A percentile compares a stretch with the other conserved stretches of the same genome.
Conservation (phyloP, 1,140 invertebrate species). For the Drosophila sproati region DNA sequence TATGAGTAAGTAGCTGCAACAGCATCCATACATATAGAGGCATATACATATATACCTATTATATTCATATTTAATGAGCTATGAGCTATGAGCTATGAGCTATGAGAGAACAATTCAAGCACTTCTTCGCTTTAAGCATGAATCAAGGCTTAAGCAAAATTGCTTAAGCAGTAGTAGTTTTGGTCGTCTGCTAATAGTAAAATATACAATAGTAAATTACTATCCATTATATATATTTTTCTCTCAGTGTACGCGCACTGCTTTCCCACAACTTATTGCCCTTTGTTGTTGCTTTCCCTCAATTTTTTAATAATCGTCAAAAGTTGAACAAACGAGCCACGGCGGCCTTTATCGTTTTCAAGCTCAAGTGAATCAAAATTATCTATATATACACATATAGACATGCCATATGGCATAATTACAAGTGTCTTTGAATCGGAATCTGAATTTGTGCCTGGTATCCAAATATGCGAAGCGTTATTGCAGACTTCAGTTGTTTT, state of each 20-base stretch:
- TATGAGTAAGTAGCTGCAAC: conserved; percentile 20
- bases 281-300: conserved; percentile 8
- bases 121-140: no score
- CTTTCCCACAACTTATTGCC: not conserved
- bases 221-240: no score
- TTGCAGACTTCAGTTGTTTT: not conserved
- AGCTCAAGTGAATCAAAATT: conserved; percentile 50
- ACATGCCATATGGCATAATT: conserved; percentile 32
- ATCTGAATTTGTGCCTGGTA: conserved; percentile 9
- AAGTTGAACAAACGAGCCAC: not conserved
- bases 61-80: not conserved
- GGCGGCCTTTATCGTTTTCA: conserved; percentile 24
- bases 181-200: no score
- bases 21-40: not conserved
- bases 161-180: no score
- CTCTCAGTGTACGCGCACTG: no score
- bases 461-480: conserved; percentile 15
- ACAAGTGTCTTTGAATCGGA: conserved; percentile 16
- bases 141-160: no score
- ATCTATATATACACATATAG: not conserved
- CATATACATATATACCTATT: not conserved
- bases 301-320: conserved; percentile 1
- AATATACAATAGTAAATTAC: no score
- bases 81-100: not conserved
- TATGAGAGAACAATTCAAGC: not conserved